Evolutionary conservation across 2,888 invertebrate genomes (phyloP), one percentile per base, ranked within the genome.

Genomic region (Ceraclea dissimilis): DNA sequence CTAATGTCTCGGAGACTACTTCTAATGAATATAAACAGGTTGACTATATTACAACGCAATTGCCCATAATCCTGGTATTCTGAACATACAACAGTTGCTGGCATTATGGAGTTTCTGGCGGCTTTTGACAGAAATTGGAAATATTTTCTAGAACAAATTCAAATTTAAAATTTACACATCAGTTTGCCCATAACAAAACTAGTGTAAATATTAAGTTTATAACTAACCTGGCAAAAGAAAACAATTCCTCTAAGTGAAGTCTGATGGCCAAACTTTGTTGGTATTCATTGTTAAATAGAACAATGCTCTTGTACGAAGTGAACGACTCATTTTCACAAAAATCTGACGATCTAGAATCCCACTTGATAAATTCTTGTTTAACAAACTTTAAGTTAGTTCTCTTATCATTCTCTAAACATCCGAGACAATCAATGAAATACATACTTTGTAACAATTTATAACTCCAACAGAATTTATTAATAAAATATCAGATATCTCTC

Each of bases 101-200:
- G 48, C 13, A 50, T 39, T 34, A 31, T 34, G 33, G 19, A 48
- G 33, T 59, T 59, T 57, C 50, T 57, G 6, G 58, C 60, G 21
- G 58, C 58, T 56, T 34, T 57, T 17, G 43, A 49, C 5, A 60
- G 58, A n/a, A 51, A 53, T 21, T 56, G 51, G 47, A 58, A 60
- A 49, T 54, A 60, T 43, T 53, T 58, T 46, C 60, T 60, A 19
- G 1, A 59, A 51, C 16, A 51, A 8, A 47, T 20, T 33, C 31
- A 46, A 26, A 33, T 18, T n/a, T 54, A 18, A 13, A 10, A 10
- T 16, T 16, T 39, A 52, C 18, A 34, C n/a, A n/a, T n/a, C 13
- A 47, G 8, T 16, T 48, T 8, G 17, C 16, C 13, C n/a, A 44
- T 6, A 49, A 49, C 5, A 2, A 26, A 49, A 6, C 6, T 44